Percentiles rank a stretch among this genome's conserved stretches.
Evolutionary conservation across 2,797 vertebrate species (phyloP).

Genomic region (Notolabrus celidotus): DNA sequence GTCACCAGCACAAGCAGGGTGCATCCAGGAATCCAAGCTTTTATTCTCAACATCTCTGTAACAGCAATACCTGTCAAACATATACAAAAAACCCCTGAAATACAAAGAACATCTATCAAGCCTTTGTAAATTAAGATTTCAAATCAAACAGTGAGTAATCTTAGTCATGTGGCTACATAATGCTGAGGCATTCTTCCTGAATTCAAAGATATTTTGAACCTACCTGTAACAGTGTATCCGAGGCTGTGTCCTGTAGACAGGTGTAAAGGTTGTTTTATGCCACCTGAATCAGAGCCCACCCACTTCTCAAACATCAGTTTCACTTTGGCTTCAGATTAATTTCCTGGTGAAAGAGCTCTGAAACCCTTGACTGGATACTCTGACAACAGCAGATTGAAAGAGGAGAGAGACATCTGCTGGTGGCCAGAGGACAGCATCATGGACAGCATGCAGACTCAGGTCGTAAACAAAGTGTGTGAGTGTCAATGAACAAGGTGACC

Average conservation of each 20-base stretch:
- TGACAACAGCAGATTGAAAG: neutral
- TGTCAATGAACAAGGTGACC: too few relatives aligned
- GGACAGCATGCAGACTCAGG: neutral
- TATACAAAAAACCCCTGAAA: neutral
- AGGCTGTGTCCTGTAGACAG: too few relatives aligned
- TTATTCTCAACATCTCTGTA: constrained; percentile 3
- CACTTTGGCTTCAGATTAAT: neutral
- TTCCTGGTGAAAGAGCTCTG: neutral
- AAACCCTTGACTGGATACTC: neutral
- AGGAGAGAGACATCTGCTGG: neutral
- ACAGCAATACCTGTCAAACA: neutral
- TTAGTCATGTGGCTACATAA: too few relatives aligned
- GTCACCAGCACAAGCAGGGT: constrained; percentile 4
- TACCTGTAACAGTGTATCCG: too few relatives aligned
- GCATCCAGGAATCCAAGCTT: neutral
- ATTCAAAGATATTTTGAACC: too few relatives aligned
- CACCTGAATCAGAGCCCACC: neutral
- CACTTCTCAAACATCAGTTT: neutral
- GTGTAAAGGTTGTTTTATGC: too few relatives aligned
- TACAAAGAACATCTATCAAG: too few relatives aligned
- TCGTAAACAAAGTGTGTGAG: too few relatives aligned
- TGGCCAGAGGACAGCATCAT: too few relatives aligned
- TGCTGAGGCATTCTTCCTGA: too few relatives aligned
- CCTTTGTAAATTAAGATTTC: too few relatives aligned
- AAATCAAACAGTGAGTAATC: too few relatives aligned